Conservation (phyloP, 2,888 invertebrate genomes). For the Eustalomyia histrio region DNA sequence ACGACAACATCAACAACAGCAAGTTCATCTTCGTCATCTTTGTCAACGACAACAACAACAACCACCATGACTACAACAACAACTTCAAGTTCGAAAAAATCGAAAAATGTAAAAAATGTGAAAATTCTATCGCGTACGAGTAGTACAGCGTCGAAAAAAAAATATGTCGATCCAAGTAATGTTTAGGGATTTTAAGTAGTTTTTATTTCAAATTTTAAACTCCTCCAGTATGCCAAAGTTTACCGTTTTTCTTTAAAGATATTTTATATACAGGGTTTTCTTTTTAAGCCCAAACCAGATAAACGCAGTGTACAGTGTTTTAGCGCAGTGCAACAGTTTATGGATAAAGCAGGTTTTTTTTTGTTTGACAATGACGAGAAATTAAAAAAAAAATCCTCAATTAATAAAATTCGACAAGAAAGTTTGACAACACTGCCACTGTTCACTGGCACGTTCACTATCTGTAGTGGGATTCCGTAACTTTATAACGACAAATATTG, state of each 20-base stretch:
- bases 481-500: no score
- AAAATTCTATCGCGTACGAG: slow-evolving; percentile 68
- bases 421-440: no score
- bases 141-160: slow-evolving; percentile 68
- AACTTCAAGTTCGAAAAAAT: slow-evolving; percentile 68
- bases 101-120: slow-evolving; percentile 65
- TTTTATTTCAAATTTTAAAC: not conserved
- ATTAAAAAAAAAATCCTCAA: no score
- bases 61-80: slow-evolving; percentile 58
- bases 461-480: no score
- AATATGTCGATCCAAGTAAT: slow-evolving; percentile 78
- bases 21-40: slow-evolving; percentile 63
- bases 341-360: no score
- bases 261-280: no score
- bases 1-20: slow-evolving; percentile 49
- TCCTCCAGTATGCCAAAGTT: not conserved
- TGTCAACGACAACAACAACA: slow-evolving; percentile 48
- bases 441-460: no score
- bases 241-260: not conserved
- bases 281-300: no score
- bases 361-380: no score
- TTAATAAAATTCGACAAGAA: no score
- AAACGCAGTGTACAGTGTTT: no score
- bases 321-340: no score
- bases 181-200: slow-evolving; percentile 13